Conservation (phyloP, 2,888 invertebrate species). For the Coenonympha arcania region DNA sequence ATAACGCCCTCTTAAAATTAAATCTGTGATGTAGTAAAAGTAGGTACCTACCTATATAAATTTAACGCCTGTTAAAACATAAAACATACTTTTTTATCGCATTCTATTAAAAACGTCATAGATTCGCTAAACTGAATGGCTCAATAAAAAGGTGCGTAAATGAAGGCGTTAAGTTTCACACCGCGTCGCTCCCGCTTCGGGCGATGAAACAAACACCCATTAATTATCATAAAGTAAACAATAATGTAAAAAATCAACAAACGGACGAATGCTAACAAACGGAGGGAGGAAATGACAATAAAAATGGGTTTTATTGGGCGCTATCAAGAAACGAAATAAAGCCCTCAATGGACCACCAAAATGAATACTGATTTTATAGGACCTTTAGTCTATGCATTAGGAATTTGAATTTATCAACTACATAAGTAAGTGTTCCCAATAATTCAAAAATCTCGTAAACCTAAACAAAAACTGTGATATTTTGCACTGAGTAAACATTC, state of each 20-base stretch:
- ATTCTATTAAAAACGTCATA: conserved; percentile 61
- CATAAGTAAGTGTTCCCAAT: no score
- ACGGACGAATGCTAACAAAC: conserved; percentile 66
- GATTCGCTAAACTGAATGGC: conserved; percentile 66
- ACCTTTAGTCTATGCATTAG: not conserved
- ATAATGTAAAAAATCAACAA: conserved; percentile 67
- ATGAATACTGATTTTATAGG: conserved; percentile 8
- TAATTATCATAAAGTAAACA: conserved; percentile 74
- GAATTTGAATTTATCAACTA: not conserved
- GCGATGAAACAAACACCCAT: conserved; percentile 68
- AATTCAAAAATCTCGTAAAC: conserved; percentile 20
- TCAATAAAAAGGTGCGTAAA: conserved; percentile 65
- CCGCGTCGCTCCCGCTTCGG: conserved; percentile 57
- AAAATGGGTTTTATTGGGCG: conserved; percentile 61
- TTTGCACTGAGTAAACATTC: conserved; percentile 36
- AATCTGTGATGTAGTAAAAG: not conserved
- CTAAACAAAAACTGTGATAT: conserved; percentile 31
- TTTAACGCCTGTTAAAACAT: no score
- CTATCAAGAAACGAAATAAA: conserved; percentile 38
- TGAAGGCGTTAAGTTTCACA: conserved; percentile 73
- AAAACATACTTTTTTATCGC: conserved; percentile 19
- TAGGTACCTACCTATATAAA: no score
- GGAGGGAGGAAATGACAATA: conserved; percentile 63
- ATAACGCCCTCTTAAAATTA: no score
- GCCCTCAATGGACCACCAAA: conserved; percentile 1